A percentile compares a stretch with the other conserved stretches of the same genome.
Conservation (phyloP, 2,888 invertebrate species). For the Pyrochroa serraticornis region DNA sequence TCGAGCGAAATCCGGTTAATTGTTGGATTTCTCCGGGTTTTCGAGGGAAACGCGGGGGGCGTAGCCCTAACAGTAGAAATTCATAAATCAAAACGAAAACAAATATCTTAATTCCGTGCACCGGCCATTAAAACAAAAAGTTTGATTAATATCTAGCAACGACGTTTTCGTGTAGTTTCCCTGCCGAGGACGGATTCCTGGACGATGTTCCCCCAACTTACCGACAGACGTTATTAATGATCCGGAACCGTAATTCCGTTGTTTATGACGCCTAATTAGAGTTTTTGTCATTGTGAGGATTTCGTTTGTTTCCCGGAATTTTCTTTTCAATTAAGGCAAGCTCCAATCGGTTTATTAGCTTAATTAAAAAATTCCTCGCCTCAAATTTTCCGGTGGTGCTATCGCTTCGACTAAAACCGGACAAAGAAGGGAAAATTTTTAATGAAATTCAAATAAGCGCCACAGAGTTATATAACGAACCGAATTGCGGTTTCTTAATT, state of each 20-base stretch:
- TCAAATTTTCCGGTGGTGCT: background rate
- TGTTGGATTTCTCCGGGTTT: background rate
- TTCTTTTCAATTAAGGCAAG: background rate
- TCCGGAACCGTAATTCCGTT: constrained; percentile 11
- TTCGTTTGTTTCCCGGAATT: constrained; percentile 9
- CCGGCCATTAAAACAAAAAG: constrained; percentile 38
- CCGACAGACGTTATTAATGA: constrained; percentile 43
- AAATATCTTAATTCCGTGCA: constrained; percentile 42
- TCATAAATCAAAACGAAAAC: constrained; percentile 34
- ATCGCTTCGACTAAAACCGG: too few species aligned
- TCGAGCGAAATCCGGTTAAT: too few species aligned
- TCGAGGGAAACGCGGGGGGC: background rate
- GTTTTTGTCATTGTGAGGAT: constrained; percentile 13
- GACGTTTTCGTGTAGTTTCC: constrained; percentile 40
- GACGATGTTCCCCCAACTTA: constrained; percentile 28
- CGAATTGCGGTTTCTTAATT: constrained; percentile 32
- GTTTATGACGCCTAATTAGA: constrained; percentile 22
- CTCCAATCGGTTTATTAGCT: background rate
- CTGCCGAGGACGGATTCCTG: constrained; percentile 30
- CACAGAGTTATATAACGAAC: constrained; percentile 6
- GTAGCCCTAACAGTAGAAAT: constrained; percentile 2
- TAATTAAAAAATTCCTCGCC: background rate
- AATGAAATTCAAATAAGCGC: constrained; percentile 30
- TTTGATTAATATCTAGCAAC: constrained; percentile 41
- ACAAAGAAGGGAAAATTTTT: constrained; percentile 20